Evolutionary conservation across 2,888 invertebrate genomes (phyloP).

Genomic region (Hydriomena furcata): DNA sequence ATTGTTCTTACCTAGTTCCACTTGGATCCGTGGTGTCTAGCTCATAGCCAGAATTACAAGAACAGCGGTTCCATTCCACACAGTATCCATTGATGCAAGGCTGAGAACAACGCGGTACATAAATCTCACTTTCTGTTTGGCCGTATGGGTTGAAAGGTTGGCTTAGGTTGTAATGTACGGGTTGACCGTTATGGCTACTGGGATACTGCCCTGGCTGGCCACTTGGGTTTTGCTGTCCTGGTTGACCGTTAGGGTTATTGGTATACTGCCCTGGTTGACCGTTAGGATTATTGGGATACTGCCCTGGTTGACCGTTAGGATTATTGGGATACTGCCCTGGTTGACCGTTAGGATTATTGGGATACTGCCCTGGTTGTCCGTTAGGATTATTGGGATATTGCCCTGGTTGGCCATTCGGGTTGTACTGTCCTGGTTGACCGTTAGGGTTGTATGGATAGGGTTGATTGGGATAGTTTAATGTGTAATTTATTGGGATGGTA

Average conservation of each 20-base stretch:
- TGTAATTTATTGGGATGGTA: slow-evolving; percentile 16
- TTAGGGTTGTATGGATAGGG: slow-evolving; percentile 16
- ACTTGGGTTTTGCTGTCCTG: slow-evolving; percentile 10
- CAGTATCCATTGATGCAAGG: slow-evolving; percentile 89
- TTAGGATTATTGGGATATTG: slow-evolving; percentile 15
- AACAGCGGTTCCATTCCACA: slow-evolving; percentile 77
- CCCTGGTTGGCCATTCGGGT: slow-evolving; percentile 2
- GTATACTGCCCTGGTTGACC: slow-evolving; percentile 13
- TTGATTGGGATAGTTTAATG: neutral
- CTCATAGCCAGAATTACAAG: slow-evolving; percentile 80
- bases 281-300: slow-evolving; percentile 2
- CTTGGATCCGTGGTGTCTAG: slow-evolving; percentile 61
- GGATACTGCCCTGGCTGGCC: slow-evolving; percentile 6
- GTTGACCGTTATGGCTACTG: slow-evolving; percentile 20
- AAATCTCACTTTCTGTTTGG: slow-evolving; percentile 29
- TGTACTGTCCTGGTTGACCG: slow-evolving; percentile 23
- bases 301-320: slow-evolving; percentile 2
- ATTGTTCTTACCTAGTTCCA: slow-evolving; percentile 51
- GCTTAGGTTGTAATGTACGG: slow-evolving; percentile 11
- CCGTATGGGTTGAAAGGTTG: slow-evolving; percentile 27
- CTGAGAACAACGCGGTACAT: slow-evolving; percentile 74
- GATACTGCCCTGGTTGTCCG: slow-evolving; percentile 7
- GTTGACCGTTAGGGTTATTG: slow-evolving; percentile 21
- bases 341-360: slow-evolving; percentile 19
- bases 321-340: slow-evolving; percentile 18